Evolutionary conservation across 2,888 invertebrate species (phyloP).

Genomic region (Pyrrhia umbra): DNA sequence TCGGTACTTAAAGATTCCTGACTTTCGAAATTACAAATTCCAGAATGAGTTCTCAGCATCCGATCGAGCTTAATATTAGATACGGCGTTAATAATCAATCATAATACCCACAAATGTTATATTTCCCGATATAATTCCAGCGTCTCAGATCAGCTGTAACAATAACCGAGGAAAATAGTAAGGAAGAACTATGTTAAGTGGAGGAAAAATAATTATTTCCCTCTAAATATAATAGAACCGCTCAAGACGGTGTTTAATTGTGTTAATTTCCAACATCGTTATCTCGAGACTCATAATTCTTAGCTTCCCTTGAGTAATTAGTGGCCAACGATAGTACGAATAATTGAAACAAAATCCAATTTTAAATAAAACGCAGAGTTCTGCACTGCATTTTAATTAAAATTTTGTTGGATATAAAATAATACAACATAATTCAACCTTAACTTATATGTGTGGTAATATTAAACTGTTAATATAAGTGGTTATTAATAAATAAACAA

Average conservation of each 20-base stretch:
- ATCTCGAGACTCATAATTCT: constrained; percentile 68
- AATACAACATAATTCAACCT: too few species aligned
- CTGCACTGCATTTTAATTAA: constrained; percentile 39
- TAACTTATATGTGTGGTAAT: too few species aligned
- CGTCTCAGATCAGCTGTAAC: constrained; percentile 17
- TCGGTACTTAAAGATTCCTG: constrained; percentile 52
- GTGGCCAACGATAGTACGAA: constrained; percentile 59
- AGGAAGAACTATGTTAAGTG: constrained; percentile 24
- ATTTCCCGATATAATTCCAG: constrained; percentile 23
- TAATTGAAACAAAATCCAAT: constrained; percentile 63
- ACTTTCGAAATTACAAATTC: constrained; percentile 39
- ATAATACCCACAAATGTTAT: constrained; percentile 21
- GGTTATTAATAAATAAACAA: too few species aligned
- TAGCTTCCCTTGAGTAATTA: constrained; percentile 68
- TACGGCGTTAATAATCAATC: constrained; percentile 34
- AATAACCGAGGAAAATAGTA: constrained; percentile 16
- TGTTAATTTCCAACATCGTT: constrained; percentile 70
- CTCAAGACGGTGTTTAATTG: constrained; percentile 69
- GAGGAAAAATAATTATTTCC: constrained; percentile 55
- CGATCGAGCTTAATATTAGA: constrained; percentile 24
- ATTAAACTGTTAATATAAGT: too few species aligned
- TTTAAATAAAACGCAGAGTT: constrained; percentile 28
- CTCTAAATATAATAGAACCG: constrained; percentile 58
- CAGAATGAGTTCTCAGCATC: constrained; percentile 24
- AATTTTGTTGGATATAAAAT: constrained; percentile 30